These are phyloP conservation scores for Nemoura dubitans DNA, from an alignment of 2,888 invertebrate species.

Conservation along the genomic window DNA sequence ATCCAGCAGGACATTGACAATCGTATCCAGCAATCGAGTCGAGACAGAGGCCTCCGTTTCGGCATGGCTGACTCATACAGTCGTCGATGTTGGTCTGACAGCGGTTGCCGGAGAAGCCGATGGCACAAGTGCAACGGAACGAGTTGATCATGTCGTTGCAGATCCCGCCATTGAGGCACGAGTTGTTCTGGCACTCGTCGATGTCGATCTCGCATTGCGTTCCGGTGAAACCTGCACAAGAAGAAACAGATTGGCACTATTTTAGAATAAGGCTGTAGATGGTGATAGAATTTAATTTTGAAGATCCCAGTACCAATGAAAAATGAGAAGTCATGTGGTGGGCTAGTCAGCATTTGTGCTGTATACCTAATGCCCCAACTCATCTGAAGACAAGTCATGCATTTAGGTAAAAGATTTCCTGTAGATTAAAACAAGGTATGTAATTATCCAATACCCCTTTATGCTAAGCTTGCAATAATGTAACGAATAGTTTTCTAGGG, in stretches of 20 bases:
- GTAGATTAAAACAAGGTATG: not conserved
- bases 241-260: constrained; percentile 45
- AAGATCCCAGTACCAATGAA: too few relatives aligned
- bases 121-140: constrained; percentile 86
- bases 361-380: not conserved
- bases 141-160: constrained; percentile 90
- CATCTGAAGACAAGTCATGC: not conserved
- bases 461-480: not conserved
- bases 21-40: constrained; percentile 91
- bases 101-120: constrained; percentile 85
- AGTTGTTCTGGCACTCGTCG: constrained; percentile 87
- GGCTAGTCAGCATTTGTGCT: too few relatives aligned
- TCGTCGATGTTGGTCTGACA: constrained; percentile 93
- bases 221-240: constrained; percentile 79
- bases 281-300: too few relatives aligned
- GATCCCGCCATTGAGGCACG: constrained; percentile 86
- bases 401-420: not conserved
- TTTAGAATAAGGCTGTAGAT: not conserved
- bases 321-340: too few relatives aligned
- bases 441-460: not conserved
- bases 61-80: constrained; percentile 87
- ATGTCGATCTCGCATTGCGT: constrained; percentile 92
- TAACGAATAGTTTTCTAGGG: not conserved
- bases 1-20: constrained; percentile 90
- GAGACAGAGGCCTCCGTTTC: constrained; percentile 87